Conservation (phyloP, 2,113 vertebrate genomes). For the Eptesicus fuscus region DNA sequence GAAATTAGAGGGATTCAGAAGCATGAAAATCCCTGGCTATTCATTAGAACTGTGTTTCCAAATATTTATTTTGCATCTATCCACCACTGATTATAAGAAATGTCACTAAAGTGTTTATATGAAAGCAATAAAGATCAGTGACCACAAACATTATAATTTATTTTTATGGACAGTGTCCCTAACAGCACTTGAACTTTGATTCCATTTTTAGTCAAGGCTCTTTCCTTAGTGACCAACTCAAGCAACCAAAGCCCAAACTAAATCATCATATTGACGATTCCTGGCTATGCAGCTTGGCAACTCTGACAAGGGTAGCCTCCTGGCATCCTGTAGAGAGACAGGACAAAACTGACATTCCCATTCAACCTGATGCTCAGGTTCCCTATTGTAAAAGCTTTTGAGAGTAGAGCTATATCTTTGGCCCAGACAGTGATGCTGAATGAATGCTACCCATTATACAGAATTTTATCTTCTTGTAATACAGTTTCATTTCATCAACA, state of each 20-base stretch:
- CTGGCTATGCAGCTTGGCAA: not conserved
- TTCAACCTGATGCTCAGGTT: not conserved
- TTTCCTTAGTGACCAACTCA: not conserved
- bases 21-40: not conserved
- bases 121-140: constrained; percentile 17
- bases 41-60: not conserved
- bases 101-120: not conserved
- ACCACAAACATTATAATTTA: not conserved
- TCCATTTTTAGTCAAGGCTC: not conserved
- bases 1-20: not conserved
- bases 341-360: not conserved
- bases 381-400: not conserved
- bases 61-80: not conserved
- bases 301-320: not conserved
- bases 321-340: not conserved
- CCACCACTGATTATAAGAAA: not conserved
- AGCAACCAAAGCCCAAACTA: not conserved
- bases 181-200: not conserved
- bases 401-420: not conserved
- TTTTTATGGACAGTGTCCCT: not conserved
- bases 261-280: not conserved
- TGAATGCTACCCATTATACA: not conserved
- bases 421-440: not conserved
- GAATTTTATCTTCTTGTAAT: not conserved
- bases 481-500: not conserved